Conservation (phyloP, 2,113 vertebrate species). For the Silurus asotus region DNA sequence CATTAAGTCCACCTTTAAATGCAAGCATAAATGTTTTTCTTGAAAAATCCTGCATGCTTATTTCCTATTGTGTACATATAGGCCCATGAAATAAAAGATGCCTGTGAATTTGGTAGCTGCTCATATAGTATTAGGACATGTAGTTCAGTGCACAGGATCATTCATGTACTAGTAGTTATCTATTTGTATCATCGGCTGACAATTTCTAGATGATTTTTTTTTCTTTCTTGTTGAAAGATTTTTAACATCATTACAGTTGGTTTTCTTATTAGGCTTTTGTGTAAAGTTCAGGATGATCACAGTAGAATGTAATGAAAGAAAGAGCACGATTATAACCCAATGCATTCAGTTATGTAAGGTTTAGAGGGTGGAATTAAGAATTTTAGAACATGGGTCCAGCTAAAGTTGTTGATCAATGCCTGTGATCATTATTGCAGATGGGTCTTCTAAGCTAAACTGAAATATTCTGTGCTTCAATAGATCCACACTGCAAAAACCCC, state of each 20-base stretch:
- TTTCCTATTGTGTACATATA: neutral
- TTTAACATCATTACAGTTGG: neutral
- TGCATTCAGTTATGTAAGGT: no score
- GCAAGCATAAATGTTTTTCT: neutral
- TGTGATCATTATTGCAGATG: neutral
- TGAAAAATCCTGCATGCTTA: neutral
- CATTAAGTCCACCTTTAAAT: neutral
- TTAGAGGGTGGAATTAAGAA: no score
- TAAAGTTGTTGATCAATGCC: neutral
- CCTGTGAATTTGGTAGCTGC: neutral
- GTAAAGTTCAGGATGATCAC: neutral
- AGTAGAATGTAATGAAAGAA: neutral
- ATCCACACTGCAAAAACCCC: neutral
- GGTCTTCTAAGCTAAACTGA: neutral
- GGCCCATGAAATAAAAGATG: neutral
- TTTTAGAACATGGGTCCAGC: neutral
- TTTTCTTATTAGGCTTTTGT: neutral
- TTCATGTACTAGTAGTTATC: neutral
- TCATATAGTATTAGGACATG: neutral
- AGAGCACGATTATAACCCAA: no score
- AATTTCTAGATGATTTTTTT: neutral
- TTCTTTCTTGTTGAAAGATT: neutral
- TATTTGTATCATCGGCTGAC: neutral
- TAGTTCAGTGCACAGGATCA: neutral
- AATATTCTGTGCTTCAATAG: neutral